A percentile compares a stretch with the other conserved stretches of the same genome.
phyloP scores from a whole-genome alignment of 2,113 vertebrate genomes.

The Henicopernis longicauda region DNA sequence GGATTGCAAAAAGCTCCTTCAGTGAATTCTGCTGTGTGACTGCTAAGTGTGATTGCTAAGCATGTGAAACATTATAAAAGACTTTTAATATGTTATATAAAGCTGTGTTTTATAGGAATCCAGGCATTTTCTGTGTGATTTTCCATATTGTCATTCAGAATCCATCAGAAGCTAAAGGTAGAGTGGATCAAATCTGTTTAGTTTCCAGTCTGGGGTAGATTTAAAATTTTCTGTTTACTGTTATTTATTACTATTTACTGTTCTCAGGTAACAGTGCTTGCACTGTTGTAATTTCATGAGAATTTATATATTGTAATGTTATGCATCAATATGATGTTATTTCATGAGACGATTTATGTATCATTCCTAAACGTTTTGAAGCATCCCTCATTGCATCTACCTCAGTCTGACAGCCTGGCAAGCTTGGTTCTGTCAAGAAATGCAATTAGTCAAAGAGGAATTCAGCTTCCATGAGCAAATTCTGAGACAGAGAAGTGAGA shows the following conservation, averaged over 20 bases:
- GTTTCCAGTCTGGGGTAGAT: not conserved
- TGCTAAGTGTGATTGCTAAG: not conserved
- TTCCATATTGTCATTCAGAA: not conserved
- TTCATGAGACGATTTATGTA: not conserved
- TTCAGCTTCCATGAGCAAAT: not conserved
- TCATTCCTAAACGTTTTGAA: not conserved
- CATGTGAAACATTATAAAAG: not conserved
- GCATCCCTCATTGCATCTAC: not conserved
- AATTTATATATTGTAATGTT: too few species aligned
- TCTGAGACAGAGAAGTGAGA: not conserved
- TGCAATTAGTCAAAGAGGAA: not conserved
- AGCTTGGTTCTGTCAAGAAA: not conserved
- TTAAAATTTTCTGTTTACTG: not conserved
- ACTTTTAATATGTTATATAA: not conserved
- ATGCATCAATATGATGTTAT: not conserved
- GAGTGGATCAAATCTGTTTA: not conserved
- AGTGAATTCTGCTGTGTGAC: not conserved
- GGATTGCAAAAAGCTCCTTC: not conserved
- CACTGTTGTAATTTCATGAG: not conserved
- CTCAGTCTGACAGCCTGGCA: not conserved
- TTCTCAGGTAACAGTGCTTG: not conserved
- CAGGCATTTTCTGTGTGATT: not conserved
- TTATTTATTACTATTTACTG: not conserved
- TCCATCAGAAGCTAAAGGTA: not conserved
- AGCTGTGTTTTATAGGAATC: not conserved